Percentiles rank a stretch among this genome's conserved stretches.
phyloP scores from a whole-genome alignment of 2,797 vertebrate genomes.

The Rousettus madagascariensis region DNA sequence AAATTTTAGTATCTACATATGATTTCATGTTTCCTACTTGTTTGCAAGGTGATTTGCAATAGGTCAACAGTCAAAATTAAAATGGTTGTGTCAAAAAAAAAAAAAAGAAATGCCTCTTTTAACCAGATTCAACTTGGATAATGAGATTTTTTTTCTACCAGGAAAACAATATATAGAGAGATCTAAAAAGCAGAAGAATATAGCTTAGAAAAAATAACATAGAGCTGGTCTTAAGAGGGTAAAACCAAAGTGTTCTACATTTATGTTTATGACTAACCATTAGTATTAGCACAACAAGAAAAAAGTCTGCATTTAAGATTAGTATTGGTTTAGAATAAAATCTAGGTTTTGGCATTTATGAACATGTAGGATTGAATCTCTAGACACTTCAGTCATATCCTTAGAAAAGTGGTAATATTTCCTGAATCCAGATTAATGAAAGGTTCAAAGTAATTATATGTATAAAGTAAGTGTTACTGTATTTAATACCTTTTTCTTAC shows the following conservation, averaged over 20 bases:
- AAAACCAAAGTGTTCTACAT: not conserved
- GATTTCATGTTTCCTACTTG: not conserved
- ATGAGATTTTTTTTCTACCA: not conserved
- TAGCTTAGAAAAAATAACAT: not conserved
- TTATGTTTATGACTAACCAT: not conserved
- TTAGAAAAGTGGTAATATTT: not conserved
- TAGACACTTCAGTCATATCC: not conserved
- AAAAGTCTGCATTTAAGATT: not conserved
- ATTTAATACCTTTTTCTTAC: not conserved
- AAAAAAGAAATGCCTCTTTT: not conserved
- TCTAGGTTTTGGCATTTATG: not conserved
- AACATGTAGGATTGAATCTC: not conserved
- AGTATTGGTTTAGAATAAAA: not conserved
- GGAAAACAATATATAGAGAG: not conserved
- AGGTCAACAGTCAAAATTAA: constrained; percentile 39
- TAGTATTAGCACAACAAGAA: not conserved
- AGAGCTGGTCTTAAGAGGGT: not conserved
- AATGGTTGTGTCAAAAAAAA: not conserved
- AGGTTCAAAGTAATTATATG: not conserved
- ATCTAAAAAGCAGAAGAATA: not conserved
- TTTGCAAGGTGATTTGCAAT: constrained; percentile 23
- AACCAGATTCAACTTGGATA: constrained; percentile 31
- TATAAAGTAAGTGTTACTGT: not conserved
- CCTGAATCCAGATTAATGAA: not conserved
- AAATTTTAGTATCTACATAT: not conserved